Base-by-base conservation (phyloP, 1,140 invertebrate genomes). In the Limonius californicus region DNA sequence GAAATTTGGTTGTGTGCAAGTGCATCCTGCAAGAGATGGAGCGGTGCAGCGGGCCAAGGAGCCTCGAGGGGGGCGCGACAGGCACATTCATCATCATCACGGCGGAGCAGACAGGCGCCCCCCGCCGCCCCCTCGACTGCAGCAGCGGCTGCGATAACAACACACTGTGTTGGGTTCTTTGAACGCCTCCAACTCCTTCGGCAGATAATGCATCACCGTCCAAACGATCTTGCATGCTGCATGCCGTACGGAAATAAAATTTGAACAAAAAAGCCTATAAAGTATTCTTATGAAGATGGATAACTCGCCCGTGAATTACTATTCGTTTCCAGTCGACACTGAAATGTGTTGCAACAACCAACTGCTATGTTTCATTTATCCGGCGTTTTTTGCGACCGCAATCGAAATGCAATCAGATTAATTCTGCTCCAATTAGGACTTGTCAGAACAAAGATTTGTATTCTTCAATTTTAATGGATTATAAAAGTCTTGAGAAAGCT, bases 61-160 rank as follows among this genome's bases (percentile, higher is more conserved):
- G 55, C 55, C 32, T 15, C 58, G 32, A 30, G 42, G 59, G 55
- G 55, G 45, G 45, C 59, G 55, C 59, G 59, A 62, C 59, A 61
- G 54, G 57, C 63, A 65, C 63, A 65, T 65, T 65, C 59, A 65
- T 65, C 63, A 65, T 65, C 63, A 65, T 65, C 63, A 65, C 59
- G 47, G 63, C 59, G 39, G 11, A 39, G 35, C 59, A 62, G 63
- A 62, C 63, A 65, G 63, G 16, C 50, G 39, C 53, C 58, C 58
- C 42, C 54, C 39, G 14, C 9, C 47, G 54, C 55, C 59, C 59
- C 21, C 30, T 35, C 50, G 39, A 21, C 60, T 62, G 54, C 53
- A 55, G 21, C 53, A 45, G 43, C 39, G 19, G 60, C 53, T 62
- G 45, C 50, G 47, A 15, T 30, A 23, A 35, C 53, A n/a, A 39